Evolutionary conservation across 53 echinoderm and acorn worm genomes (phyloP).

Genomic region (Antedon mediterranea): DNA sequence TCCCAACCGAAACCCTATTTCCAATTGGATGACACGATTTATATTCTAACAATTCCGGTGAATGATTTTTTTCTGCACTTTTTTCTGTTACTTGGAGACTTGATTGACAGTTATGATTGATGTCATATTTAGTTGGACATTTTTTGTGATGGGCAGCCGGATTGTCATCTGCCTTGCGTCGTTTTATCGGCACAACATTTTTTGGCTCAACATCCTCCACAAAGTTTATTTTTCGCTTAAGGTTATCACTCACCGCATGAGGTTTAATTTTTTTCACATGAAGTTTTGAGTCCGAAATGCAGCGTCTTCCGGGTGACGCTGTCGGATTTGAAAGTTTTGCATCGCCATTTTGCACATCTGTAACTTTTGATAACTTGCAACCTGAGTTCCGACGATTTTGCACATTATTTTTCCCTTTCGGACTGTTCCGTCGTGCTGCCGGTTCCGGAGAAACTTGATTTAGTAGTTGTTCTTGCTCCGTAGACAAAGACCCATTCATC

Average conservation of each 20-base stretch:
- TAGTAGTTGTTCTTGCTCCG: neutral
- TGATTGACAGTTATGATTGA: neutral
- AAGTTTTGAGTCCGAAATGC: constrained; percentile 78
- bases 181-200: neutral
- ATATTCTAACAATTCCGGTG: constrained; percentile 24
- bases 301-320: constrained; percentile 78
- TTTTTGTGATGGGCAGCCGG: neutral
- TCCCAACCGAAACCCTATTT: constrained; percentile 44
- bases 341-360: neutral
- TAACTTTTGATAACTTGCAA: neutral
- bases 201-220: neutral
- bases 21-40: constrained; percentile 78
- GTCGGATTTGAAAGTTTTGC: neutral
- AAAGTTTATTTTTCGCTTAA: constrained; percentile 69
- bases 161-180: neutral
- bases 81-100: neutral
- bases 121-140: neutral
- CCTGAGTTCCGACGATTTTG: neutral
- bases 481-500: neutral
- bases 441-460: neutral
- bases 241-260: constrained; percentile 27
- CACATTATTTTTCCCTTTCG: neutral
- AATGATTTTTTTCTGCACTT: neutral
- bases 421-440: neutral
- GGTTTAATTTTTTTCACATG: constrained; percentile 18